Percentiles rank a stretch among this genome's conserved stretches.
These are phyloP conservation scores for Antennarius striatus DNA, from an alignment of 2,113 vertebrate genomes.

Conservation along the genomic window DNA sequence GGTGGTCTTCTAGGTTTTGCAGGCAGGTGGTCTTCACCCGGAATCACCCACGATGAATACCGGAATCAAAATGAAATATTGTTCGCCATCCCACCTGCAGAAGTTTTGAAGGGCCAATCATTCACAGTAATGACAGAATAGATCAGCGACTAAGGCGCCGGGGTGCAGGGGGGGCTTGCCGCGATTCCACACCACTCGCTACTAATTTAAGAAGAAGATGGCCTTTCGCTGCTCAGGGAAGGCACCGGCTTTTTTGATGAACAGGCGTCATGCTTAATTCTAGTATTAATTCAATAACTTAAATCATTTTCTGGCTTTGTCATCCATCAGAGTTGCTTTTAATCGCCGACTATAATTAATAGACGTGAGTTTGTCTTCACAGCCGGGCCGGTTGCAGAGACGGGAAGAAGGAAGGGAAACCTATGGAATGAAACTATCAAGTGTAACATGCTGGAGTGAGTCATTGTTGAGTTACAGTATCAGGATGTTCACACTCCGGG, in stretches of 20 bases:
- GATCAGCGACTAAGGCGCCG: slow-evolving; percentile 79
- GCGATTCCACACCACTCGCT: slow-evolving; percentile 60
- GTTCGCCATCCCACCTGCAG: slow-evolving; percentile 78
- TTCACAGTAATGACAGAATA: slow-evolving; percentile 87
- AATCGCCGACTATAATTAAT: slow-evolving; percentile 47
- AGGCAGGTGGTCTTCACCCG: slow-evolving; percentile 76
- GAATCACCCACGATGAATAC: slow-evolving; percentile 81
- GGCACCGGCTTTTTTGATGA: slow-evolving; percentile 54
- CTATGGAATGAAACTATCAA: slow-evolving; percentile 26
- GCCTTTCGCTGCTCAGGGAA: slow-evolving; percentile 72
- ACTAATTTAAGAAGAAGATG: slow-evolving; percentile 79
- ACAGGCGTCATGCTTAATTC: slow-evolving; percentile 61
- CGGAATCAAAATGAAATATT: slow-evolving; percentile 78
- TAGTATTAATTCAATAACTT: slow-evolving; percentile 46
- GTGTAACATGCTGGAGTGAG: slow-evolving; percentile 14
- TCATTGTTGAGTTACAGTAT: slow-evolving; percentile 14
- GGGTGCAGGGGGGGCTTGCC: slow-evolving; percentile 64
- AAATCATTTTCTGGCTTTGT: slow-evolving; percentile 48
- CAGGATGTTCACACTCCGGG: slow-evolving; percentile 23
- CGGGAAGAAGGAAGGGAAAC: slow-evolving; percentile 1
- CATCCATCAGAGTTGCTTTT: slow-evolving; percentile 50
- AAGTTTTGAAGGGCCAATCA: slow-evolving; percentile 83
- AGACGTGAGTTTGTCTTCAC: slow-evolving; percentile 51
- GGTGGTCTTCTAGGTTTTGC: slow-evolving; percentile 60
- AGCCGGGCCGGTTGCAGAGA: neutral